Evolutionary conservation across 2,888 invertebrate species (phyloP).

Genomic region (Bugulina stolonifera): DNA sequence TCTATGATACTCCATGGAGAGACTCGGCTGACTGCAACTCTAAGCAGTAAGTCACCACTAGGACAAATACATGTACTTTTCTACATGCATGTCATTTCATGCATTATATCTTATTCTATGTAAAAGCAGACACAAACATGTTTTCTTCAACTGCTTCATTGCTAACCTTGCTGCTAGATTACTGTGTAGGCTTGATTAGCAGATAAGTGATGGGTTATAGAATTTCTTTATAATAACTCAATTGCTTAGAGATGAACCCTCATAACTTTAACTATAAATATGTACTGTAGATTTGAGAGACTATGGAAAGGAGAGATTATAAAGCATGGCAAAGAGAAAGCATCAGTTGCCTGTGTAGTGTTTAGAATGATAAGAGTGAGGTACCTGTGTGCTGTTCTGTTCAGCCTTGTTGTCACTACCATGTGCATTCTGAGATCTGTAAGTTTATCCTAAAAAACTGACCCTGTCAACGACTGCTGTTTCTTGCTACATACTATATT

Average conservation of each 20-base stretch:
- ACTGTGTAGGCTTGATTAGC: too few species aligned
- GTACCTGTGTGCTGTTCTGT: not conserved
- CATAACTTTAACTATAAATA: not conserved
- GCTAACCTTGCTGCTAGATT: too few species aligned
- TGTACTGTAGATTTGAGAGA: not conserved
- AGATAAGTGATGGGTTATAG: too few species aligned
- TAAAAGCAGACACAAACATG: too few species aligned
- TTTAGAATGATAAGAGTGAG: not conserved
- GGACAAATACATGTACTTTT: too few species aligned
- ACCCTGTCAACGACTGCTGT: not conserved
- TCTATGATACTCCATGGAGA: too few species aligned
- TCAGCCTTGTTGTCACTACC: not conserved
- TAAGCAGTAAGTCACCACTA: conserved; percentile 56
- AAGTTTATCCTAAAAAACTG: not conserved
- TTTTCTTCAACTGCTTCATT: too few species aligned
- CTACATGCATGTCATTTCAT: too few species aligned
- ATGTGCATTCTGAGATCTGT: not conserved
- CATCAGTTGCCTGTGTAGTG: not conserved
- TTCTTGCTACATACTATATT: not conserved
- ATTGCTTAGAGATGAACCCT: too few species aligned
- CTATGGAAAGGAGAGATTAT: not conserved
- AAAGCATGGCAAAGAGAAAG: not conserved
- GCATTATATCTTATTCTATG: too few species aligned
- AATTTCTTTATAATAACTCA: too few species aligned
- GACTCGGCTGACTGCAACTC: conserved; percentile 57